These are phyloP conservation scores for Acronicta alni DNA, from an alignment of 2,888 invertebrate genomes.

Conservation along the genomic window DNA sequence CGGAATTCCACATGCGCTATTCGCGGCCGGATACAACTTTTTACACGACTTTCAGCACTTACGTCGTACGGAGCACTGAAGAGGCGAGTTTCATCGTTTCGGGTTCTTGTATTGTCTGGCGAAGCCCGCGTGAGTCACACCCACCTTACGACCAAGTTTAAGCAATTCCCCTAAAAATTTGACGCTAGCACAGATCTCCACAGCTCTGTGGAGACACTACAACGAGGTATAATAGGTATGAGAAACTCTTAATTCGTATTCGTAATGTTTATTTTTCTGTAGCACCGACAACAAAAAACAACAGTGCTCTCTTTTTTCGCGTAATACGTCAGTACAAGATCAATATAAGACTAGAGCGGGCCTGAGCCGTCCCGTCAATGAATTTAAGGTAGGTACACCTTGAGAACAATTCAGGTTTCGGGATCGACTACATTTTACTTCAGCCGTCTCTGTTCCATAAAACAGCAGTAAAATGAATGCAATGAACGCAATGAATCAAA, in stretches of 20 bases:
- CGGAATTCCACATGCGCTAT: slow-evolving; percentile 85
- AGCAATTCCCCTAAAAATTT: slow-evolving; percentile 68
- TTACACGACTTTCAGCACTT: slow-evolving; percentile 89
- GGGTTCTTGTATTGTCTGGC: slow-evolving; percentile 79
- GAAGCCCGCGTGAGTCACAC: slow-evolving; percentile 78
- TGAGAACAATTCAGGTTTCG: slow-evolving; percentile 40
- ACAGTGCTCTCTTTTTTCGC: slow-evolving; percentile 22
- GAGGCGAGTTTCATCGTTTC: slow-evolving; percentile 68
- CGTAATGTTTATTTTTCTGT: slow-evolving; percentile 67
- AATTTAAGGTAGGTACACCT: slow-evolving; percentile 14
- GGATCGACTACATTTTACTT: slow-evolving; percentile 35
- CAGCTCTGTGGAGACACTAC: slow-evolving; percentile 62
- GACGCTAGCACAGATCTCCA: slow-evolving; percentile 72
- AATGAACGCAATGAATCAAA: slow-evolving; percentile 66
- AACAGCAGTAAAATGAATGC: slow-evolving; percentile 63
- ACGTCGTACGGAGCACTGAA: slow-evolving; percentile 87
- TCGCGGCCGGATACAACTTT: slow-evolving; percentile 87
- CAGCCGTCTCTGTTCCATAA: slow-evolving; percentile 59
- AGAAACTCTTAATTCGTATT: slow-evolving; percentile 71
- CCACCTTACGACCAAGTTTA: slow-evolving; percentile 65
- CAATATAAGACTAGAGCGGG: too few species aligned
- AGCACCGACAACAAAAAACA: slow-evolving; percentile 64
- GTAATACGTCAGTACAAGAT: slow-evolving; percentile 20
- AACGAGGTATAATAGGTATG: slow-evolving; percentile 66
- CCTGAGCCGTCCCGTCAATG: too few species aligned